A percentile compares a stretch with the other conserved stretches of the same genome.
These are phyloP conservation scores for Danio rerio DNA, from an alignment of 2,113 vertebrate genomes.

Conservation along the genomic window GRCz12tu NC_133176.1:28765001-28765500, in stretches of 20 bases:
- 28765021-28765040: neutral
- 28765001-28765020: neutral
- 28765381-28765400: neutral
- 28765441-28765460: neutral
- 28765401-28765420: neutral
- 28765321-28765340: neutral
- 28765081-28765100: slow-evolving; percentile 11
- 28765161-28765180: slow-evolving; percentile 72
- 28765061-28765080: slow-evolving; percentile 16
- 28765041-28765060: neutral
- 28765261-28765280: slow-evolving; percentile 28
- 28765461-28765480: neutral
- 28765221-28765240: slow-evolving; percentile 53
- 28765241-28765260: slow-evolving; percentile 47
- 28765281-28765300: slow-evolving; percentile 35
- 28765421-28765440: no score
- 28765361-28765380: neutral
- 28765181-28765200: slow-evolving; percentile 65
- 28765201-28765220: slow-evolving; percentile 58
- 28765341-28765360: neutral
- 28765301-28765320: no score
- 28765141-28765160: slow-evolving; percentile 71
- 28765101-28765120: slow-evolving; percentile 61
- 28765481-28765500: neutral
- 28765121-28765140: slow-evolving; percentile 57